Percentiles rank a stretch among this genome's conserved stretches.
phyloP scores from a whole-genome alignment of 2,888 invertebrate species.

The Andrena minutula region DNA sequence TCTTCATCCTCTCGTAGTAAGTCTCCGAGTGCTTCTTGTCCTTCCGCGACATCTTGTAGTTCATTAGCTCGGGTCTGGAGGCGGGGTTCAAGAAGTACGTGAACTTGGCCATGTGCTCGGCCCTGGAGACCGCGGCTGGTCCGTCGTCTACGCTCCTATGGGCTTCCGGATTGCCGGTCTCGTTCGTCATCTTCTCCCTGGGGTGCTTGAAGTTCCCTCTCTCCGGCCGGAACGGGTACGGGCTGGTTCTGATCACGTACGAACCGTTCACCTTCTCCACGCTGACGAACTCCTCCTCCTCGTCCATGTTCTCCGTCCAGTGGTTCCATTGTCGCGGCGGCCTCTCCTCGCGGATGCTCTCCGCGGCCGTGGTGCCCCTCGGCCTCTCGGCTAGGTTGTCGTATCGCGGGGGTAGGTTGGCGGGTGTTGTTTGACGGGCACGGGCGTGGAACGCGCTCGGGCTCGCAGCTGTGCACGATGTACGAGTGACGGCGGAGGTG shows the following conservation, averaged over 20 bases:
- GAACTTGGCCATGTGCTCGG: constrained; percentile 73
- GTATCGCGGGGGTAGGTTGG: constrained; percentile 50
- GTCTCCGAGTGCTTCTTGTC: constrained; percentile 83
- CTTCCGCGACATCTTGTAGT: constrained; percentile 81
- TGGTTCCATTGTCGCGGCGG: constrained; percentile 11
- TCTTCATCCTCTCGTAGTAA: constrained; percentile 78
- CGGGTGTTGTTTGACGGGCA: constrained; percentile 54
- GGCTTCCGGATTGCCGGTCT: neutral
- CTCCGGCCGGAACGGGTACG: constrained; percentile 80
- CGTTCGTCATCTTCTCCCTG: neutral
- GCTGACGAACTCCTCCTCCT: constrained; percentile 81
- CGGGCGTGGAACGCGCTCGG: constrained; percentile 61
- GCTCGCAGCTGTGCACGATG: neutral
- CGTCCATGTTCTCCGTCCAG: constrained; percentile 32
- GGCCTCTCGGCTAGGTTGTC: constrained; percentile 26
- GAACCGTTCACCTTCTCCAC: constrained; percentile 76
- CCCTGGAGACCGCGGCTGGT: neutral
- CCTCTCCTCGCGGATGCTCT: constrained; percentile 32
- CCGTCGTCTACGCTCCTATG: neutral
- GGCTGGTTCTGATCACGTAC: constrained; percentile 80
- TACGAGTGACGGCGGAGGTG: neutral
- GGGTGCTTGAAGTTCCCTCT: constrained; percentile 65
- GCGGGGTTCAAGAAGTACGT: constrained; percentile 78
- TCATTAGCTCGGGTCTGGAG: constrained; percentile 69
- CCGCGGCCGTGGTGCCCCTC: neutral